Conservation (phyloP, 2,113 vertebrate species). For the Ptychochromis oligacanthus region DNA sequence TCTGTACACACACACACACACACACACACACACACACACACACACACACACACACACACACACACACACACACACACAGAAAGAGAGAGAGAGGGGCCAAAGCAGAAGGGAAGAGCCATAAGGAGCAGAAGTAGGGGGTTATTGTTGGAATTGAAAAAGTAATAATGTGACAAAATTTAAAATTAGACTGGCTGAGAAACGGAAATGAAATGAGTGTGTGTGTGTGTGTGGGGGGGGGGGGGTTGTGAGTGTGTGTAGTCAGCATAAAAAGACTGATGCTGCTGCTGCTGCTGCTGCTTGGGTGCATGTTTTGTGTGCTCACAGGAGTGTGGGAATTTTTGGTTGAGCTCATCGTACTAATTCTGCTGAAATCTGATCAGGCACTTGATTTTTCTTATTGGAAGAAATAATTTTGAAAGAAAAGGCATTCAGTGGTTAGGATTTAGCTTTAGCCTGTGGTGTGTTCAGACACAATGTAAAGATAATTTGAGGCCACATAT, state of each 20-base stretch:
- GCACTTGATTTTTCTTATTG: background rate
- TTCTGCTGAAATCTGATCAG: conserved; percentile 42
- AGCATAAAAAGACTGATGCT: conserved; percentile 38
- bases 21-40: too few species aligned
- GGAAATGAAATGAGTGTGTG: conserved; percentile 63
- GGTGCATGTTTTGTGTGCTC: conserved; percentile 37
- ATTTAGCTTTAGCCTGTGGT: background rate
- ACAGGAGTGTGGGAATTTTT: conserved; percentile 25
- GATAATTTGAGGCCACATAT: background rate
- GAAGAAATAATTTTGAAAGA: conserved; percentile 9
- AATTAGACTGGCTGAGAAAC: conserved; percentile 56
- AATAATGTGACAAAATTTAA: conserved; percentile 66
- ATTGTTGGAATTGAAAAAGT: conserved; percentile 63
- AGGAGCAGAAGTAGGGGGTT: conserved; percentile 22
- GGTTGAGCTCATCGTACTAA: conserved; percentile 33
- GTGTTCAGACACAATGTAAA: background rate
- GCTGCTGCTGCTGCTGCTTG: conserved; percentile 11
- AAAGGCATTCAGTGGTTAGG: background rate
- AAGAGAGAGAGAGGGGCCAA: background rate
- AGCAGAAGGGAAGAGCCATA: conserved; percentile 4
- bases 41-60: background rate
- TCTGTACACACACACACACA: background rate
- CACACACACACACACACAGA: too few species aligned
- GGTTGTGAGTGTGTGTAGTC: conserved; percentile 28
- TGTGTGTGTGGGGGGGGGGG: conserved; percentile 9